phyloP scores from a whole-genome alignment of 2,797 vertebrate genomes.

The Peromyscus eremicus region DNA sequence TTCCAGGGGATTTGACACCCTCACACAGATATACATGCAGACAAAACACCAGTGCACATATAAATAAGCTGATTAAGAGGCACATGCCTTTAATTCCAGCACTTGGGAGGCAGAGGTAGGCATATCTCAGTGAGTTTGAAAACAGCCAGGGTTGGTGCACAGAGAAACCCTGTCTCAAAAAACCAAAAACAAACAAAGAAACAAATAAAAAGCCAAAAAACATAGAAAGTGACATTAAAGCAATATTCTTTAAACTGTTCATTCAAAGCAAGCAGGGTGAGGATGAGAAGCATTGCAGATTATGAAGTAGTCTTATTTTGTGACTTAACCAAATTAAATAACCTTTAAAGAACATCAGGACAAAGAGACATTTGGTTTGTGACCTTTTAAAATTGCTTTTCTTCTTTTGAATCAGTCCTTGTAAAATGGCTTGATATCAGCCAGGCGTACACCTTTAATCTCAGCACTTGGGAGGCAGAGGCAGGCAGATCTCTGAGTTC shows the following conservation, averaged over 20 bases:
- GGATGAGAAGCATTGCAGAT: not conserved
- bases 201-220: no score
- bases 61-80: not conserved
- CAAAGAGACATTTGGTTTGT: not conserved
- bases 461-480: no score
- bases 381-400: not conserved
- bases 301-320: not conserved
- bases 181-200: not conserved
- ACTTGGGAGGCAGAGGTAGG: not conserved
- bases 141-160: not conserved
- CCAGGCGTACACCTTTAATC: no score
- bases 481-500: no score
- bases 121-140: not conserved
- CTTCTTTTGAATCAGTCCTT: not conserved
- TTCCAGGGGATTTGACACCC: not conserved
- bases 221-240: not conserved
- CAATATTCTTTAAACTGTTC: not conserved
- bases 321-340: not conserved
- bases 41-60: not conserved
- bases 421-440: not conserved
- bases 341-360: not conserved
- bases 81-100: not conserved
- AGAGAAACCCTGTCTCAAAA: not conserved
- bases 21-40: not conserved
- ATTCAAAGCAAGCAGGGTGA: conserved; percentile 7